Evolutionary conservation across 1,140 invertebrate species (phyloP), one percentile per base, ranked within the genome.

Genomic region (Anastrepha obliqua): DNA sequence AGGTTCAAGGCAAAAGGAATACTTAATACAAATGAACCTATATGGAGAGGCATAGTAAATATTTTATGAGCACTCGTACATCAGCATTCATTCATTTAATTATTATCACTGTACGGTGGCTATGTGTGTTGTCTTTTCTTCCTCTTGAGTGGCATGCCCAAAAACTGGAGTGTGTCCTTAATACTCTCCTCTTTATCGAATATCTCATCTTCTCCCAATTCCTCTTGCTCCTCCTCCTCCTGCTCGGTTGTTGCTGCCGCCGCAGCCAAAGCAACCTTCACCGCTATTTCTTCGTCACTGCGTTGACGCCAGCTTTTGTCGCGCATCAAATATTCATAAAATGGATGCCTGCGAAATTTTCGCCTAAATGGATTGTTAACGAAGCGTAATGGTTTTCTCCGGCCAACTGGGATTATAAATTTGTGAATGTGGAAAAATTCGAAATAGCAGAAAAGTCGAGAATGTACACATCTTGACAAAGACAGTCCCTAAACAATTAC

Each of bases 141-240:
- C 13, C 58, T 81, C 13, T 58, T 59, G 8, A 88, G 62, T 85
- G 85, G 17, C 86, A 88, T 87, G 55, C 88, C 86, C 20, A 88
- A 87, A 87, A 65, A 88, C 64, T 88, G 29, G 39, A 88, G 70
- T 0, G 88, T 88, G 29, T 88, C 86, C 39, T 87, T 88, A 44
- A 87, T 87, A 85, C 78, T 88, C 65, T 88, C 88, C 86, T 88
- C 86, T 15, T 70, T 51, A 74, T 88, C 86, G 86, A 87, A 88
- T 55, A 87, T 62, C 51, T 87, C 47, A 78, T 88, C 88, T 5
- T 87, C 86, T n/a, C 87, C 88, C 5, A 60, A 87, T 51, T 89
- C 78, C 44, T 81, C 87, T 86, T 87, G 89, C 70, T 91, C 88
- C 58, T 90, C 89, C 29, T 90, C 90, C 47, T 89, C 89, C 78